These are phyloP conservation scores for Pygoscelis antarcticus DNA, from an alignment of 2,113 vertebrate species.

Conservation along the genomic window DNA sequence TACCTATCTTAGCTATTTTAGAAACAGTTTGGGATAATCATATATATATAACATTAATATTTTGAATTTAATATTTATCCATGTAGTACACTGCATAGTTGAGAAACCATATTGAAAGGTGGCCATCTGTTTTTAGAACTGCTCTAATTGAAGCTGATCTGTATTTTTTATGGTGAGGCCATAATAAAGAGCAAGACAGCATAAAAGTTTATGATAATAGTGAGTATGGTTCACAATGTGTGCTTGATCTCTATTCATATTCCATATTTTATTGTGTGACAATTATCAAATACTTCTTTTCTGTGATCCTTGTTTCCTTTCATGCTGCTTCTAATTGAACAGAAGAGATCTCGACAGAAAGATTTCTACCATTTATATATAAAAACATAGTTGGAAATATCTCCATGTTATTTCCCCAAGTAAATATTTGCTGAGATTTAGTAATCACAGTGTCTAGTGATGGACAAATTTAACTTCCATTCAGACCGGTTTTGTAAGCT, in stretches of 20 bases:
- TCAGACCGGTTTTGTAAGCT: not conserved
- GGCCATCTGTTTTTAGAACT: not conserved
- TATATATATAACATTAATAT: not conserved
- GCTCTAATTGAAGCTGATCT: not conserved
- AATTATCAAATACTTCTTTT: not conserved
- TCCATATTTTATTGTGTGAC: constrained; percentile 20
- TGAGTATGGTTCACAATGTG: not conserved
- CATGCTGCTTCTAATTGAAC: not conserved
- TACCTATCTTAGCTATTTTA: not conserved
- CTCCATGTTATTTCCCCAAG: not conserved
- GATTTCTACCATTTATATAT: not conserved
- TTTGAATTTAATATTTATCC: not conserved
- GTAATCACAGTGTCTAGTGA: not conserved
- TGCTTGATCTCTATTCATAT: constrained; percentile 27
- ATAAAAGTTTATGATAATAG: constrained; percentile 53
- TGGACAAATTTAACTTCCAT: not conserved
- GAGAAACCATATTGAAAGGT: not conserved
- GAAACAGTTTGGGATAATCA: not conserved
- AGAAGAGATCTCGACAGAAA: not conserved
- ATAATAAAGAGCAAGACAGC: constrained; percentile 25
- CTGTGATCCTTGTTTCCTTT: constrained; percentile 22
- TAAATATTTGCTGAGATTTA: constrained; percentile 36
- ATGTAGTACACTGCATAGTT: not conserved
- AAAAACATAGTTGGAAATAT: not conserved
- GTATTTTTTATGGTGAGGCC: not conserved